Percentiles rank a stretch among this genome's conserved stretches.
These are phyloP conservation scores for Alviniconcha marisindica DNA, from an alignment of 1,140 invertebrate species.

Conservation along the genomic window DNA sequence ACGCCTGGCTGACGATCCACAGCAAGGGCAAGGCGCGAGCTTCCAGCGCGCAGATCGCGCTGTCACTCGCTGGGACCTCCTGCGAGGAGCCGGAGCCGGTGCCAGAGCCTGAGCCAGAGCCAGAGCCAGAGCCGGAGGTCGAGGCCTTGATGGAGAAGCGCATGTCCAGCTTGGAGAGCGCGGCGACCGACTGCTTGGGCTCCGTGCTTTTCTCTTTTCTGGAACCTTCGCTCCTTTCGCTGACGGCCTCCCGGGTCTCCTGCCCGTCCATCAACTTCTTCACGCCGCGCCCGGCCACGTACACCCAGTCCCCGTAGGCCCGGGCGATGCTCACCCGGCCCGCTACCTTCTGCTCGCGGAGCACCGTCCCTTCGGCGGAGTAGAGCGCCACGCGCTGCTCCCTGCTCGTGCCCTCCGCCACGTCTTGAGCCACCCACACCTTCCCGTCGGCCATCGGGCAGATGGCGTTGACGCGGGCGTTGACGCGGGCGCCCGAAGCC, in stretches of 20 bases:
- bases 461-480: constrained; percentile 19
- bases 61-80: background rate
- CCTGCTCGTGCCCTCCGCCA: background rate
- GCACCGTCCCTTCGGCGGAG: background rate
- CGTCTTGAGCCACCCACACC: constrained; percentile 18
- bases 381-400: constrained; percentile 23
- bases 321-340: constrained; percentile 17
- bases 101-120: too few species aligned
- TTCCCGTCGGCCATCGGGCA: constrained; percentile 30
- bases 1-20: background rate
- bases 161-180: constrained; percentile 10
- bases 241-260: background rate
- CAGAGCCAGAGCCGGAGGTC: background rate
- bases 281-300: background rate
- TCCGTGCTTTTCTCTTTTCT: background rate
- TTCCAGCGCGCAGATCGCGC: constrained; percentile 1
- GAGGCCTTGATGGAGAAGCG: constrained; percentile 21
- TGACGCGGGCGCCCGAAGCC: background rate
- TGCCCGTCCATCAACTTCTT: background rate
- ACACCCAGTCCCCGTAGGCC: background rate
- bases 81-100: background rate
- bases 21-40: background rate
- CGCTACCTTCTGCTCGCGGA: background rate
- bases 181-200: too few species aligned
- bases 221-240: background rate